Evolutionary conservation across 2,888 invertebrate species (phyloP), one percentile per base, ranked within the genome.

Genomic region (Dysmachus trigonus): DNA sequence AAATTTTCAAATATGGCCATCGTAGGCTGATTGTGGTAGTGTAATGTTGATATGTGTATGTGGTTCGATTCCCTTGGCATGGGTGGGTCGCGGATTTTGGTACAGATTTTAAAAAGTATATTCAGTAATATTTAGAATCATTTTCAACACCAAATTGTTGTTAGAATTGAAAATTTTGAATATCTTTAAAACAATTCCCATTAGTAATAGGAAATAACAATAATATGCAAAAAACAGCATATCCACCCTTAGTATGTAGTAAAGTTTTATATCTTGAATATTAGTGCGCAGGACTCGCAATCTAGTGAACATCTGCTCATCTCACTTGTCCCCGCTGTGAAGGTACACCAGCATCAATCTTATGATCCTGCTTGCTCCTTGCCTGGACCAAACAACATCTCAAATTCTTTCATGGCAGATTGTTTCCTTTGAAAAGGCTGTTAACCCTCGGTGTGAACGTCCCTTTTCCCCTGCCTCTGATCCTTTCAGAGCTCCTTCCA

Each of bases 41-140:
- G 35, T 76, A n/a, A 5, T 77, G 27, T n/a, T 7, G 5, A 22
- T 47, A 87, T 87, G 86, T 87, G 86, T 77, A 15, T 38, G 62
- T 35, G 47, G 85, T 81, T n/a, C 38, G 76, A 62, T 86, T 86
- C 79, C 85, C 87, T 87, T 81, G 87, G 85, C 87, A 81, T 87
- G 88, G 88, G 88, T 87, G 88, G 88, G 88, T 88, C 88, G 86
- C n/a, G 62, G 62, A 27, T 35, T 81, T 53, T 62, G 62, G 5
- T 10, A n/a, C 62, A 2, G 62, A 27, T 10, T 27, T 62, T 22
- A 22, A 22, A 10, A 18, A 27, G 27, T 10, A 27, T 62, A n/a
- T 62, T 62, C 27, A 22, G 22, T 10, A 27, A n/a, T 1, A 27
- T 27, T 62, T 27, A n/a, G 0, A 47, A n/a, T 47, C 15, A 1